phyloP scores from a whole-genome alignment of 2,797 vertebrate species.

The Muraenolepis orangiensis region DNA sequence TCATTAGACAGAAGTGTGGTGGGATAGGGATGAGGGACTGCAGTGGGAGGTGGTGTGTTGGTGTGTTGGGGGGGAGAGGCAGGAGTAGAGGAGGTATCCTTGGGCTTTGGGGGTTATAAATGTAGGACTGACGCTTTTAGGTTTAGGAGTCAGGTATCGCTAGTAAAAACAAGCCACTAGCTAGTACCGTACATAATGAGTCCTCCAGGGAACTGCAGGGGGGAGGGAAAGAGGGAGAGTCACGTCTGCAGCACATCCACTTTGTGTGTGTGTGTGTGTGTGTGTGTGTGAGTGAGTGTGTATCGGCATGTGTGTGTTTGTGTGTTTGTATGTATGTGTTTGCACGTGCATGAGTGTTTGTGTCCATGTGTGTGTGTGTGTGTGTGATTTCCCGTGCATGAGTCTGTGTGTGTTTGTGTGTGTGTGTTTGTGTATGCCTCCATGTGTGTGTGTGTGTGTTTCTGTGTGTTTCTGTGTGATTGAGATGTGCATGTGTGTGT shows the following conservation, averaged over 20 bases:
- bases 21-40: background rate
- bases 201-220: background rate
- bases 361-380: background rate
- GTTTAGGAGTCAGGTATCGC: background rate
- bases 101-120: background rate
- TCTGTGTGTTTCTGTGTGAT: background rate
- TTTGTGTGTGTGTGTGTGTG: background rate
- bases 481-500: background rate
- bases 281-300: background rate
- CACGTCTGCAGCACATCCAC: background rate
- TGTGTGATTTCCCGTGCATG: no score
- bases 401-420: background rate
- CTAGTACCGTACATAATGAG: slow-evolving; percentile 11
- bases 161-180: background rate
- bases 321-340: background rate
- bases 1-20: background rate
- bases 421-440: background rate
- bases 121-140: background rate
- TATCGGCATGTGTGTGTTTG: background rate
- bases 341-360: no score
- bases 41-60: background rate
- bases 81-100: background rate
- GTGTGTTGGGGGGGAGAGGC: slow-evolving; percentile 1
- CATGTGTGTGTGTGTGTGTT: background rate
- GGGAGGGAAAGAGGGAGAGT: background rate